Evolutionary conservation across 2,888 invertebrate genomes (phyloP).

Genomic region (Epirrita christyi): DNA sequence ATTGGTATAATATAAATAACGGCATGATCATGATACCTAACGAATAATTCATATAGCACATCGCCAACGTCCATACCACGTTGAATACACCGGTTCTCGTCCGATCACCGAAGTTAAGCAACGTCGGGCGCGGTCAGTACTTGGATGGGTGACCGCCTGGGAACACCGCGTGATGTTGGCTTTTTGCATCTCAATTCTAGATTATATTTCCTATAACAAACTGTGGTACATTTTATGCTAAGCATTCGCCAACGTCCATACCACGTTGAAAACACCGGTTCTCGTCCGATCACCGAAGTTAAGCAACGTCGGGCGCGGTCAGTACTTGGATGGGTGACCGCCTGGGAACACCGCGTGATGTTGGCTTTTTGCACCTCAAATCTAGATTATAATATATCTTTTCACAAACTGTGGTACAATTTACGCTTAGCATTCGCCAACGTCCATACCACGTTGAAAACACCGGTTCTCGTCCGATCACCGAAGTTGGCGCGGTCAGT

Average conservation of each 20-base stretch:
- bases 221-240: not conserved
- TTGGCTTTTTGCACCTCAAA: slow-evolving; percentile 54
- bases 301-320: slow-evolving; percentile 76
- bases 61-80: slow-evolving; percentile 38
- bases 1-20: too few species aligned
- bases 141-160: slow-evolving; percentile 65
- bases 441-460: slow-evolving; percentile 42
- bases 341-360: slow-evolving; percentile 62
- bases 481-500: slow-evolving; percentile 77
- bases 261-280: slow-evolving; percentile 50
- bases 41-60: too few species aligned
- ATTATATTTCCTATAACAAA: too few species aligned
- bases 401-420: too few species aligned
- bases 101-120: slow-evolving; percentile 79
- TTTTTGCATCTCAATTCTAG: slow-evolving; percentile 48
- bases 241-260: slow-evolving; percentile 18
- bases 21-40: too few species aligned
- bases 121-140: slow-evolving; percentile 77
- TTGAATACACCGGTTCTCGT: slow-evolving; percentile 64
- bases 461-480: slow-evolving; percentile 76
- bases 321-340: slow-evolving; percentile 69
- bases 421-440: too few species aligned
- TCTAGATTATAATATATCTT: too few species aligned
- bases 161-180: slow-evolving; percentile 61
- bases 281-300: slow-evolving; percentile 80